Base-by-base conservation (phyloP, 2,888 invertebrate genomes). In the Drepana falcataria region DNA sequence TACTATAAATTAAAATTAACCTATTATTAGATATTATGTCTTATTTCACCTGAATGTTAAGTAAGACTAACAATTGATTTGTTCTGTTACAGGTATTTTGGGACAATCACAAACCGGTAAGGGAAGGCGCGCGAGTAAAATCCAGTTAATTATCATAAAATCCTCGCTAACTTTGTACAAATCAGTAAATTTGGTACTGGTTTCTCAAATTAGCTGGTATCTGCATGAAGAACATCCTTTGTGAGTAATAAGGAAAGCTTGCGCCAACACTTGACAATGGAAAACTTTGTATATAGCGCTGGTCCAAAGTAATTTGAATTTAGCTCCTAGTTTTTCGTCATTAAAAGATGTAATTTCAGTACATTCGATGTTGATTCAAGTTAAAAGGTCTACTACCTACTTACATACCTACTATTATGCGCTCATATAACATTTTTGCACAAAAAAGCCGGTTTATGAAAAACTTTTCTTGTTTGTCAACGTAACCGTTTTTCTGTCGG, bases 41-140 rank as follows among this genome's bases (percentile, higher is more conserved):
- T 21, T 21, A 21, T 21, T 21, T 21, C 21, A 21, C 21, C 1
- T 21, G 21, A 21, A 21, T 21, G 21, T 21, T 21, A 21, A 21
- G 21, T 21, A 21, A 47, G 58, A 55, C 55, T 69, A 66, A 68
- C 60, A 53, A 55, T 9, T 56, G 41, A 49, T 58, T 68, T 66
- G 53, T 65, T 74, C 74, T 82, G 75, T 90, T 89, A 48, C 89
- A 90, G 90, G 90, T 90, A 90, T 90, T 90, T 87, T 87, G 77
- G 76, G 83, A 82, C 71, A 77, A 55, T 65, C 58, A 62, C 47
- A 72, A 67, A 68, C 66, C 76, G 82, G 87, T 85, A 83, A 85
- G 85, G 60, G 68, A 70, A 60, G 60, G 55, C 61, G 60, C 58
- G 63, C 65, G 58, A 62, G 76, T 69, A 59, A 66, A 68, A 58